phyloP scores from a whole-genome alignment of 2,888 invertebrate genomes.

The Euzophera pinguis region DNA sequence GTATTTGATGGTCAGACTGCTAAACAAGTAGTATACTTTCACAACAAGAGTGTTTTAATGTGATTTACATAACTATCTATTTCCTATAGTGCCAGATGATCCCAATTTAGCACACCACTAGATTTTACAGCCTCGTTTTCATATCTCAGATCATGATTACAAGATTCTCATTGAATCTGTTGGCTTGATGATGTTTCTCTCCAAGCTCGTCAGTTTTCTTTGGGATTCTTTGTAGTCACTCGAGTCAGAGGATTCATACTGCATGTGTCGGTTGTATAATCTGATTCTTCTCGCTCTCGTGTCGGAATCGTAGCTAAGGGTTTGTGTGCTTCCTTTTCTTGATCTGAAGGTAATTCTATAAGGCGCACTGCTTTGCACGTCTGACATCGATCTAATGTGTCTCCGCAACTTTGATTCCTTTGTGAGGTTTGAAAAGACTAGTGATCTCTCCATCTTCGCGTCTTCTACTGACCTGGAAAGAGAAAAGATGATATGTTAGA shows the following conservation, averaged over 20 bases:
- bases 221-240: conserved; percentile 56
- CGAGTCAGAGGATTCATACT: conserved; percentile 64
- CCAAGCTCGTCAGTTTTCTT: conserved; percentile 50
- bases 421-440: conserved; percentile 56
- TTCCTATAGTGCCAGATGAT: conserved; percentile 12
- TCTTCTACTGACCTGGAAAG: conserved; percentile 63
- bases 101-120: conserved; percentile 35
- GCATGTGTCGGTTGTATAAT: conserved; percentile 43
- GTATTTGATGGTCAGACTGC: no score
- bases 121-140: conserved; percentile 49
- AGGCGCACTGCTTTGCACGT: conserved; percentile 70
- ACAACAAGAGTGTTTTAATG: not conserved
- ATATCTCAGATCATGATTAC: conserved; percentile 42
- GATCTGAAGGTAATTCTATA: conserved; percentile 58
- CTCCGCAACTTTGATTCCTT: conserved; percentile 62
- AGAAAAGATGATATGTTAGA: conserved; percentile 20
- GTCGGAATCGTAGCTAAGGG: conserved; percentile 67
- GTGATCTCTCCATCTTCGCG: conserved; percentile 39
- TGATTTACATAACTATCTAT: not conserved
- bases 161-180: conserved; percentile 72
- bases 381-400: conserved; percentile 73
- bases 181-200: conserved; percentile 64
- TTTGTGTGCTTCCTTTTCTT: conserved; percentile 51
- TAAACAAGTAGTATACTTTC: no score
- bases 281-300: conserved; percentile 55